Evolutionary conservation across 1,140 invertebrate species (phyloP), one percentile per base, ranked within the genome.

Genomic region (Eueides isabella): DNA sequence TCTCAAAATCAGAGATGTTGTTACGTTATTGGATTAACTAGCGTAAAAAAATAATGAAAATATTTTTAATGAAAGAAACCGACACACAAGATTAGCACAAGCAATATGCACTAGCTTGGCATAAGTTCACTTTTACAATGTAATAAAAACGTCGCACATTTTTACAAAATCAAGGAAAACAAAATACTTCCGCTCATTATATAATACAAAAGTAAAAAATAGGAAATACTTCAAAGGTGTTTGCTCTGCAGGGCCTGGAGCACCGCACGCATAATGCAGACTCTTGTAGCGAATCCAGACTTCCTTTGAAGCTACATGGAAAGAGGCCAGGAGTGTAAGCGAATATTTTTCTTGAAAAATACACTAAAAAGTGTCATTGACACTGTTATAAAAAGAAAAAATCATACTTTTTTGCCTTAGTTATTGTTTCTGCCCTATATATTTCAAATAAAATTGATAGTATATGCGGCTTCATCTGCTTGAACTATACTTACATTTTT

Each of bases 391-490:
- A 61, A 28, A 69, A 26, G 28, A 69, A 26, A 12, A 11, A 23
- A 23, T 55, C 30, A 61, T 33, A 61, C 14, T 61, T 69, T 55
- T 61, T 55, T n/a, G n/a, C n/a, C 41, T 19, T 6, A 44, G n/a
- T 41, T 12, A 41, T 11, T 33, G 31, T 9, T 9, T 33, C 2
- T 38, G 12, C 12, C 11, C 3, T 38, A 12, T 3, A 12, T 3
- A 16, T 38, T 38, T 14, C 14, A 12, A 35, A 35, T 14, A 12
- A 38, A 38, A 44, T 44, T 7, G 0, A 2, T 9, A 5, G n/a
- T 0, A n/a, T 0, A 44, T 44, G 7, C n/a, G n/a, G n/a, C n/a
- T n/a, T n/a, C n/a, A n/a, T n/a, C n/a, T n/a, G n/a, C n/a, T n/a
- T n/a, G n/a, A n/a, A n/a, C n/a, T n/a, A n/a, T n/a, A n/a, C n/a